Conservation (phyloP, 2,113 vertebrate genomes). For the Callopanchax toddi region DNA sequence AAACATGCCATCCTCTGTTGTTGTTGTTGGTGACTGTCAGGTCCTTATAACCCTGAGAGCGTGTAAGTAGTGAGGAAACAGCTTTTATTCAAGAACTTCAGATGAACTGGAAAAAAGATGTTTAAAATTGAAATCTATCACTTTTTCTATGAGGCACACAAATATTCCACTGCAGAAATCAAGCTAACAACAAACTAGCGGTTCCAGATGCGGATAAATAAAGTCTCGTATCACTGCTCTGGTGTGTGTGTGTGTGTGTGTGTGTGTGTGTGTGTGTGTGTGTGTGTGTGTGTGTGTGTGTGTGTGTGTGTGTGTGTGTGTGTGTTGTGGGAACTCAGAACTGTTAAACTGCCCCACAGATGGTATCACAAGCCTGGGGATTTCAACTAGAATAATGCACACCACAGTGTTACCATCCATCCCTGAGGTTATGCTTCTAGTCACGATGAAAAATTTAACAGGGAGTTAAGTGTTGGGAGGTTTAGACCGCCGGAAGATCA, state of each 20-base stretch:
- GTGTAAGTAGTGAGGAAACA: no score
- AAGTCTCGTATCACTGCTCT: constrained; percentile 14
- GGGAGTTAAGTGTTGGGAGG: constrained; percentile 26
- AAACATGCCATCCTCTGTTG: no score
- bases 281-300: no score
- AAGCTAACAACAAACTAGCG: neutral
- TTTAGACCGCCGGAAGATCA: constrained; percentile 40
- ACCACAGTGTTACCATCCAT: constrained; percentile 26
- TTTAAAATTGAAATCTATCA: neutral
- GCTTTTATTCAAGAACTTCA: neutral
- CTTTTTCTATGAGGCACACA: neutral
- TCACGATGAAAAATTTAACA: constrained; percentile 61
- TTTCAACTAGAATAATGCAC: constrained; percentile 54
- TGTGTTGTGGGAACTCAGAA: neutral
- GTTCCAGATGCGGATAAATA: neutral
- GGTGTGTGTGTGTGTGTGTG: no score
- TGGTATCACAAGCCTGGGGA: constrained; percentile 36
- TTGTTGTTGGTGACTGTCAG: no score
- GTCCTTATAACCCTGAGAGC: no score
- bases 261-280: no score
- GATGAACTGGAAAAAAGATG: neutral
- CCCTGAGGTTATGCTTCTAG: constrained; percentile 43
- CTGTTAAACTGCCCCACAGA: constrained; percentile 21
- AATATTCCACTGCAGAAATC: neutral
- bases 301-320: no score